A percentile compares a stretch with the other conserved stretches of the same genome.
phyloP scores from a whole-genome alignment of 2,888 invertebrate species.

The Cinara cedri region DNA sequence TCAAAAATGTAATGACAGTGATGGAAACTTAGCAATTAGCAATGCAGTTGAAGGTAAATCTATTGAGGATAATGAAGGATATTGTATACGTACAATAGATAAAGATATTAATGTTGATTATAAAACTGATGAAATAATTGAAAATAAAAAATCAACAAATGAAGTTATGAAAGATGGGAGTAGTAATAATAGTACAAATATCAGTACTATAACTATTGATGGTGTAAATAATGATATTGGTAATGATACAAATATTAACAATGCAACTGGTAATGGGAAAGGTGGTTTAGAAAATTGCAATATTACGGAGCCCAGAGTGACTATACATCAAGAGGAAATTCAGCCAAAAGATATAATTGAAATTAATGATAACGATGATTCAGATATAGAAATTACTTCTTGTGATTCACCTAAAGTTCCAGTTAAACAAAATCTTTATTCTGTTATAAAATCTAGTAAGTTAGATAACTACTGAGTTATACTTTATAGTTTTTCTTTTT shows the following conservation, averaged over 20 bases:
- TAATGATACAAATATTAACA: neutral
- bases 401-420: neutral
- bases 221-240: neutral
- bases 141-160: neutral
- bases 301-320: constrained; percentile 7
- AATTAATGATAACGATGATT: constrained; percentile 31
- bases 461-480: neutral
- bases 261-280: no score
- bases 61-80: neutral
- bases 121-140: neutral
- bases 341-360: neutral
- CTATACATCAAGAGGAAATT: neutral
- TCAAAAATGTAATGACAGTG: neutral
- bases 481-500: neutral
- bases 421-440: constrained; percentile 2
- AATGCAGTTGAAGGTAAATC: neutral
- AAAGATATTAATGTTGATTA: neutral
- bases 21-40: neutral
- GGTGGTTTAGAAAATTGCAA: no score
- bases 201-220: neutral
- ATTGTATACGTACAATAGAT: constrained; percentile 7
- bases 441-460: constrained; percentile 33
- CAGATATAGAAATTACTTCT: constrained; percentile 45
- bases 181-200: neutral
- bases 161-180: neutral